Evolutionary conservation across 2,797 vertebrate genomes (phyloP), one percentile per base, ranked within the genome.

Genomic region (Hirundo rustica): DNA sequence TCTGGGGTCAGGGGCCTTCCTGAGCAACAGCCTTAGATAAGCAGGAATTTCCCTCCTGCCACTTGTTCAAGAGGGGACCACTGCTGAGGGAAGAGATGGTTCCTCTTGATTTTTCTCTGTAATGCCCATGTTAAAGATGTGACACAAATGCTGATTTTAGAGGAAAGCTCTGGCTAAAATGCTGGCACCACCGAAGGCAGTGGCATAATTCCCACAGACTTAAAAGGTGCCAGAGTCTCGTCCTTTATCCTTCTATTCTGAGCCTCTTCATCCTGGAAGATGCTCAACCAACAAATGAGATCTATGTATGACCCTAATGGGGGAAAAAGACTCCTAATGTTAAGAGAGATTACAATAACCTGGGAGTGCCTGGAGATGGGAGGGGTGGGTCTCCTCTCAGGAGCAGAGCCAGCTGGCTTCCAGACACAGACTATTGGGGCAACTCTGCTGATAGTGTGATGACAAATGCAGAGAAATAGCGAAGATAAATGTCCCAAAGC

Each of bases 401-500:
- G 55, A 75, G 6, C 8, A 84, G 66, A 53, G 45, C 40, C 94
- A 88, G 48, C 34, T 89, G 79, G 58, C 70, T 88, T 81, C 60
- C 57, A 76, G 53, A 78, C n/a, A 64, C 17, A 61, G 34, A 36
- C 64, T 86, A 9, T 19, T 47, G 34, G 42, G 62, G 32, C 67
- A 47, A 14, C 29, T 91, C 38, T 79, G 27, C 29, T 76, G 70
- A 62, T 34, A 81, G n/a, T 27, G 15, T 48, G 51, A 40, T 72
- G 58, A 72, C 21, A 89, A 92, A 86, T 36, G 22, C 20, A 81
- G 54, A 83, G 45, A 75, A 89, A 91, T 36, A 72, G 10, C 16
- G 55, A 77, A 77, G 15, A 93, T n/a, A 75, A 73, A 81, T 42
- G 34, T 73, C 40, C 40, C 22, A 38, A 40, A 76, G 22, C 51